These are phyloP conservation scores for Liolophura sinensis DNA, from an alignment of 1,140 invertebrate genomes.

Conservation along the genomic window DNA sequence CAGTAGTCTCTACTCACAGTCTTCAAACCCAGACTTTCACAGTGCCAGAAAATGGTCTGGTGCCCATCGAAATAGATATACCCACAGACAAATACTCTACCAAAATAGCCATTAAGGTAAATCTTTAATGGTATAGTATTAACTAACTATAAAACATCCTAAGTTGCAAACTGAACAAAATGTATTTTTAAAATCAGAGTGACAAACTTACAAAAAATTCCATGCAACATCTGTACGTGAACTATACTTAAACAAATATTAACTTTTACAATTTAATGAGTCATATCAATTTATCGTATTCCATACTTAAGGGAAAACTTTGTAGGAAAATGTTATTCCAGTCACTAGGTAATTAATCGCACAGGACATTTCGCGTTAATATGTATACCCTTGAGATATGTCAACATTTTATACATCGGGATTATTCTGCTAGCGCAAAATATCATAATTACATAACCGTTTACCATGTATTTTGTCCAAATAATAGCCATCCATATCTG, in stretches of 20 bases:
- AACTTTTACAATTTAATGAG: too few species aligned
- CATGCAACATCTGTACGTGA: too few species aligned
- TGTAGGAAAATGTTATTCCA: too few species aligned
- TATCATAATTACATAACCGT: too few species aligned
- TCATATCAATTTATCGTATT: too few species aligned
- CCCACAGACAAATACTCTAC: slow-evolving; percentile 32
- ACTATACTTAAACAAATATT: too few species aligned
- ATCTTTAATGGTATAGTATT: not conserved
- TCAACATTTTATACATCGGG: too few species aligned
- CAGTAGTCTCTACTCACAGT: slow-evolving; percentile 16
- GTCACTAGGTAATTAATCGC: too few species aligned
- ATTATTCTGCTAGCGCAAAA: too few species aligned
- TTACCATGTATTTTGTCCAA: not conserved
- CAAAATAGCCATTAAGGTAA: slow-evolving; percentile 31
- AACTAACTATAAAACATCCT: not conserved
- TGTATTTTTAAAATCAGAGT: not conserved
- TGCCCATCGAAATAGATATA: slow-evolving; percentile 35
- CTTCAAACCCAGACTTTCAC: slow-evolving; percentile 21
- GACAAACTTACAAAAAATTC: not conserved
- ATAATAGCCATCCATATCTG: not conserved
- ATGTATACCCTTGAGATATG: too few species aligned
- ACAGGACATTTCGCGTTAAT: too few species aligned
- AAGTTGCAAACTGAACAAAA: not conserved
- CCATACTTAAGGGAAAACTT: too few species aligned
- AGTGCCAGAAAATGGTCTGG: slow-evolving; percentile 37